Base-by-base conservation (phyloP, 1,140 invertebrate genomes). In the Trinorchestia longiramus region DNA sequence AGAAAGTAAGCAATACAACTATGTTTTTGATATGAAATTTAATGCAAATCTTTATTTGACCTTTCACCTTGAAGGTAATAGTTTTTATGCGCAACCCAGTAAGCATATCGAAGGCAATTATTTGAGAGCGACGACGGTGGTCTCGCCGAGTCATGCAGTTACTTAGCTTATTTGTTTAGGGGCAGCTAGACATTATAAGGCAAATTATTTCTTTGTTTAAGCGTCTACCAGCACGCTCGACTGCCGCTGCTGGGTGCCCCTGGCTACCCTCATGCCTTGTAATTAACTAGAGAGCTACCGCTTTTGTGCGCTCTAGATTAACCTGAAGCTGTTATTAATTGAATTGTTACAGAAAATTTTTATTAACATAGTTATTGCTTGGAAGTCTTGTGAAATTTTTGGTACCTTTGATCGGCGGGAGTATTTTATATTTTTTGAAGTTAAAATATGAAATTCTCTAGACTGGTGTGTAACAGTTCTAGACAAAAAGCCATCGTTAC, bases 191-290 rank as follows among this genome's bases (percentile, higher is more conserved):
- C 36, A 91, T 43, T 91, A 91, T 91, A 43, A 41, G 88, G 41
- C 43, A 42, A 44, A 42, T 91, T 91, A 91, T 91, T 91, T 91
- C 88, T 91, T 91, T 43, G 88, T 43, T 91, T 42, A 42, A 91
- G 88, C 88, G 4, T 43, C 43, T 43, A 91, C 62, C 28, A 77
- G 28, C 28, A 36, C 15, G 28, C 62, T 28, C 62, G 62, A 28
- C 62, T 77, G 62, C 28, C 47, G 62, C 28, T 77, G 62, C 62
- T 77, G 28, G 1, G 15, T 28, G 62, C 62, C 62, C 62, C 62
- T 77, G 62, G 62, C 62, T 77, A 36, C 62, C 11, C 28, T 23
- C 28, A 36, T 77, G 28, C 28, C 62, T 77, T 77, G 62, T 77
- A 77, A 77, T 77, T 77, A 77, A 77, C 62, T 77, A 23, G 62